Evolutionary conservation across 1,140 invertebrate genomes (phyloP).

Genomic region (Aphelinus certus): DNA sequence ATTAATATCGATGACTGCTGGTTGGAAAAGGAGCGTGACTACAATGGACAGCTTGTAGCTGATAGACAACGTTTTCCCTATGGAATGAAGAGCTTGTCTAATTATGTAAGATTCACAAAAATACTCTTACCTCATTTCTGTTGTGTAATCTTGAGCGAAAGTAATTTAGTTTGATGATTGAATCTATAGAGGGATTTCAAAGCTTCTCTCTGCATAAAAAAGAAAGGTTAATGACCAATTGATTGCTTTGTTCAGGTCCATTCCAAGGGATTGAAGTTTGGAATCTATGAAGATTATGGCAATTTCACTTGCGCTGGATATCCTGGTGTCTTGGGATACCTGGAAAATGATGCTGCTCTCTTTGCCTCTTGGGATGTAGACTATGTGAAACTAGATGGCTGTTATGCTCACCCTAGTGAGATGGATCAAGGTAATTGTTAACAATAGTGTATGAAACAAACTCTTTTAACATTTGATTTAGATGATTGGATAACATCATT

Average conservation of each 20-base stretch:
- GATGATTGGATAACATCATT: slow-evolving; percentile 17
- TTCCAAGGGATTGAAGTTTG: slow-evolving; percentile 92
- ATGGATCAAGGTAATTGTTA: slow-evolving; percentile 77
- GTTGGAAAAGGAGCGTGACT: slow-evolving; percentile 83
- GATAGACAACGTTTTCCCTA: slow-evolving; percentile 89
- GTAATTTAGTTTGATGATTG: slow-evolving; percentile 28
- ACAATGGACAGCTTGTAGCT: slow-evolving; percentile 81
- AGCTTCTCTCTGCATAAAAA: not conserved
- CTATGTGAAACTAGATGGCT: slow-evolving; percentile 96
- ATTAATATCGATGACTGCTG: slow-evolving; percentile 97
- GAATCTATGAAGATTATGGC: slow-evolving; percentile 97
- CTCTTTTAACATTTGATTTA: slow-evolving; percentile 35
- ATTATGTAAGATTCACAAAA: slow-evolving; percentile 81
- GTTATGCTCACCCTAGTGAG: slow-evolving; percentile 83
- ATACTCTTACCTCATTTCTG: slow-evolving; percentile 28
- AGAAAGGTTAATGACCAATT: slow-evolving; percentile 10
- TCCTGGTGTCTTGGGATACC: slow-evolving; percentile 88
- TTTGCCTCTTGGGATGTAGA: slow-evolving; percentile 98
- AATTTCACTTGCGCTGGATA: slow-evolving; percentile 95
- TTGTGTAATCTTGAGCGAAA: slow-evolving; percentile 33
- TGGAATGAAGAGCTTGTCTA: slow-evolving; percentile 88
- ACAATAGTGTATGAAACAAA: slow-evolving; percentile 7
- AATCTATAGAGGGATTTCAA: slow-evolving; percentile 2
- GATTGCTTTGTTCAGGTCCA: slow-evolving; percentile 76
- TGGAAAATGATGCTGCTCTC: slow-evolving; percentile 86